Conservation (phyloP, 2,797 vertebrate genomes). For the Dendrocincla fuliginosa region DNA sequence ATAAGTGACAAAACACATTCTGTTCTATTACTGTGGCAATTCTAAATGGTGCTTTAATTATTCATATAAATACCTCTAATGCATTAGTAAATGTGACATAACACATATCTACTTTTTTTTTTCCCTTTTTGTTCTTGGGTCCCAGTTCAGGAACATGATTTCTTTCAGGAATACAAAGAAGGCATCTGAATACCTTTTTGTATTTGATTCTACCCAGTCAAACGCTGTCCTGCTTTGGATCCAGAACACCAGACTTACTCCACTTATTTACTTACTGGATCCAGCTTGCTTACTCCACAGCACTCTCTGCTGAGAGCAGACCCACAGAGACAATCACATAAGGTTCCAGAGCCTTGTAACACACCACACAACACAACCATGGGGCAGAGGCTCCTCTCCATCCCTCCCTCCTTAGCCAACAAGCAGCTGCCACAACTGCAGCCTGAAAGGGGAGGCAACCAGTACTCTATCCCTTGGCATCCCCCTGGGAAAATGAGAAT, state of each 20-base stretch:
- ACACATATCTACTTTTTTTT: not conserved
- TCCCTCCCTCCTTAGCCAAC: not conserved
- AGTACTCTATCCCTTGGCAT: not conserved
- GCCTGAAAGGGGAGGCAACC: not conserved
- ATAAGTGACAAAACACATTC: constrained; percentile 1
- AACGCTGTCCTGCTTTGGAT: not conserved
- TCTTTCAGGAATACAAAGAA: not conserved
- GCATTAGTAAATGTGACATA: not conserved
- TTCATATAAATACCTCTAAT: constrained; percentile 12
- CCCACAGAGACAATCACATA: not conserved
- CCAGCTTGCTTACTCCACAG: not conserved
- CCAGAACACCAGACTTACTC: not conserved
- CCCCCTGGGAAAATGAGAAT: not conserved
- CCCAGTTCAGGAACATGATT: not conserved
- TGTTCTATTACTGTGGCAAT: constrained; percentile 25
- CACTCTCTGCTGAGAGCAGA: not conserved
- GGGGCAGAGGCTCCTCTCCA: not conserved
- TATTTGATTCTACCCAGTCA: not conserved
- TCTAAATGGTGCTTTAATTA: constrained; percentile 49
- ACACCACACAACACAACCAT: not conserved
- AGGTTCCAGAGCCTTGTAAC: not conserved
- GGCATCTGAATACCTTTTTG: not conserved
- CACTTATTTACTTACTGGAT: too few relatives aligned
- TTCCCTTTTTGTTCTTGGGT: not conserved
- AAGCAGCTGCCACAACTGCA: not conserved